A percentile compares a stretch with the other conserved stretches of the same genome.
Conservation (phyloP, 2,797 vertebrate genomes). For the Brachyrhaphis roseni region DNA sequence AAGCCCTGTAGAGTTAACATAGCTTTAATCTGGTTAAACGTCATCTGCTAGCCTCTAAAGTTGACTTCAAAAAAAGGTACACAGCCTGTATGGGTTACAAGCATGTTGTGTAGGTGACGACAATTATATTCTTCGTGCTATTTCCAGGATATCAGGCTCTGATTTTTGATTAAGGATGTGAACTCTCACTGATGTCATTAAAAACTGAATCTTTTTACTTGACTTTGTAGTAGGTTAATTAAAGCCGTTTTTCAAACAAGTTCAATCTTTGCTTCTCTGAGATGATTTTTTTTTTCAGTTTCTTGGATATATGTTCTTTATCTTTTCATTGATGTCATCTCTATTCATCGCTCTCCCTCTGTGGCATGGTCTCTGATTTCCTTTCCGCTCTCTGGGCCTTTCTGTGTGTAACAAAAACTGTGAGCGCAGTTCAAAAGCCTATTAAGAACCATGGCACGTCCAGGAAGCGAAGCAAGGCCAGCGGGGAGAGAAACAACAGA, state of each 20-base stretch:
- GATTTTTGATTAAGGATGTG: background rate
- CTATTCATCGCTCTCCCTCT: conserved; percentile 30
- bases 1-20: conserved; percentile 31
- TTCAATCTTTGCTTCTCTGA: conserved; percentile 18
- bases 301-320: conserved; percentile 35
- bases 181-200: conserved; percentile 29
- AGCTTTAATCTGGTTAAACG: conserved; percentile 21
- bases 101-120: conserved; percentile 20
- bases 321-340: conserved; percentile 33
- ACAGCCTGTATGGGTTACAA: conserved; percentile 11
- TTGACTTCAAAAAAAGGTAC: conserved; percentile 42
- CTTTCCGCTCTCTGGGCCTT: conserved; percentile 26
- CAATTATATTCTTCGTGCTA: background rate
- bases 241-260: conserved; percentile 22
- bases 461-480: conserved; percentile 53
- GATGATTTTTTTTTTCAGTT: conserved; percentile 36
- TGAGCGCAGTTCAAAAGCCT: conserved; percentile 34
- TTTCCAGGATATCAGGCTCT: conserved; percentile 7
- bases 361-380: conserved; percentile 12
- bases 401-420: conserved; percentile 40
- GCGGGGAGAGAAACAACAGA: conserved; percentile 59
- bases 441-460: conserved; percentile 70
- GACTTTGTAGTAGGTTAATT: conserved; percentile 34
- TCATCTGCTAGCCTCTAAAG: conserved; percentile 37
- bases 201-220: conserved; percentile 42